phyloP scores from a whole-genome alignment of 2,113 vertebrate genomes.

The Brachyistius frenatus region DNA sequence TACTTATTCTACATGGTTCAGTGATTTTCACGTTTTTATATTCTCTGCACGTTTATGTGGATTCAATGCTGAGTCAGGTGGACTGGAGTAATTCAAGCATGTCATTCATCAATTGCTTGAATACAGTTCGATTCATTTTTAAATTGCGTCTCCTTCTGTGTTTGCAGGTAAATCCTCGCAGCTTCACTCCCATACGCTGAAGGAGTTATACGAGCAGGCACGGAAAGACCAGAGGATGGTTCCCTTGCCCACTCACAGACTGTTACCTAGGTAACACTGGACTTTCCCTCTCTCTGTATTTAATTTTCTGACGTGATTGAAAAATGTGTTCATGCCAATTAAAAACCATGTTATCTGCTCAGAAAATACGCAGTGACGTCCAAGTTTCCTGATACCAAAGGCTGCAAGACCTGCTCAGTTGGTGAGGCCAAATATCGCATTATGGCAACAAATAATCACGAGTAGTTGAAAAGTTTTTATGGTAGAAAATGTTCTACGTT shows the following conservation, averaged over 20 bases:
- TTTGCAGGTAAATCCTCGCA: conserved; percentile 89
- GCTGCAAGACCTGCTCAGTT: conserved; percentile 89
- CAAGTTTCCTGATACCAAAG: conserved; percentile 94
- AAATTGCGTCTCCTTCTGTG: neutral
- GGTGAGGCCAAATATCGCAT: conserved; percentile 82
- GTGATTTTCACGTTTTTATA: too few species aligned
- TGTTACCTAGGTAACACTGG: conserved; percentile 87
- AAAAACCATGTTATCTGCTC: neutral
- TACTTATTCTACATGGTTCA: too few species aligned
- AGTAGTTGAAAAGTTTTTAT: too few species aligned
- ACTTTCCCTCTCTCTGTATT: neutral
- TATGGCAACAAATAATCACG: neutral
- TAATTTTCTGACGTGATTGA: neutral
- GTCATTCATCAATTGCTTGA: too few species aligned
- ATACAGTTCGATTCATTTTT: too few species aligned
- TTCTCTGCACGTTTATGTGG: too few species aligned
- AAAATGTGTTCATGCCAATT: neutral
- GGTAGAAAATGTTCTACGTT: too few species aligned
- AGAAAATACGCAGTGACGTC: conserved; percentile 87
- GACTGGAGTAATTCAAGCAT: too few species aligned
- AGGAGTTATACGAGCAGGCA: conserved; percentile 89
- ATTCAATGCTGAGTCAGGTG: too few species aligned
- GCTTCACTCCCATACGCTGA: conserved; percentile 90
- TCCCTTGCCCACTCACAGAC: conserved; percentile 87
- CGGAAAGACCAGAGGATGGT: conserved; percentile 85